Evolutionary conservation across 2,888 invertebrate species (phyloP), one percentile per base, ranked within the genome.

Genomic region (Cerceris rybyensis): DNA sequence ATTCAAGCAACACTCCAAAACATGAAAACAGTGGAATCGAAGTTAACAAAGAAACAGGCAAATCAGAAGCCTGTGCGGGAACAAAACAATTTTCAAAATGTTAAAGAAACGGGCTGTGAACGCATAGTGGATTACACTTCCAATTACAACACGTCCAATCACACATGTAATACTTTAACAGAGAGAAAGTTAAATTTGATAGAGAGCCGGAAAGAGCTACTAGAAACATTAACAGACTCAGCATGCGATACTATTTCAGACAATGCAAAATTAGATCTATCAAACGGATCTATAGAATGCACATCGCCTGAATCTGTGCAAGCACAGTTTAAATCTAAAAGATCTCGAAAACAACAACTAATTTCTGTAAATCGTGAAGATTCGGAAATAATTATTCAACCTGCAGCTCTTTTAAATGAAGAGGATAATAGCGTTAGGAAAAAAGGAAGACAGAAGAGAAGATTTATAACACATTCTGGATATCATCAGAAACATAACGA

Each of bases 341-440:
- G 92, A 67, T 88, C 91, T 0, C 85, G 92, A 39, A 92, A 92
- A 55, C 92, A 92, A 64, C 91, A 92, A 70, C 83, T 92, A 58
- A 90, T 89, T 1, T 88, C 88, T 0, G 92, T 92, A 0, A 91
- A 92, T 77, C 90, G 92, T 0, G 91, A 89, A 0, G 92, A 92
- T 75, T 90, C 92, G 0, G 92, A 92, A 76, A 92, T 92, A 42
- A 92, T 92, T 61, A 92, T 92, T 59, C 92, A 92, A 77, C 90
- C 91, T 1, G 91, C 92, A 2, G 88, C 88, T 4, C 73, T 88
- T 14, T 54, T 86, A 2, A 82, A 74, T 8, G 89, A 90, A 13
- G 90, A 90, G 43, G 87, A 87, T 0, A 84, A 84, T 2, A 78
- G 70, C 0, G 70, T 78, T 14, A 86, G 75, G 43, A 90, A 87